Evolutionary conservation across 53 echinoderm and acorn worm species (phyloP).

Genomic region (Echinometra lucunter): DNA sequence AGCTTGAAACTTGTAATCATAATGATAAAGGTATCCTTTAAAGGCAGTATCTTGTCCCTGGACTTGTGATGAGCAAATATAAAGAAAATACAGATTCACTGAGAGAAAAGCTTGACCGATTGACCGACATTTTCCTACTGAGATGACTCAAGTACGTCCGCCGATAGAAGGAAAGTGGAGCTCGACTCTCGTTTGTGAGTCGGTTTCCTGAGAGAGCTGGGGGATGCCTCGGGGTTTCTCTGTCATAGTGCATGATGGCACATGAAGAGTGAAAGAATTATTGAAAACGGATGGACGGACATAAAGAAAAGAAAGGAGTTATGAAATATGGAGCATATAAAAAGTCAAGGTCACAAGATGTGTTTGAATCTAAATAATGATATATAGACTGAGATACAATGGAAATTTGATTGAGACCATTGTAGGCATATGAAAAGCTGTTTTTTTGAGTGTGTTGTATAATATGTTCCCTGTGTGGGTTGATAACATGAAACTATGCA

Average conservation of each 20-base stretch:
- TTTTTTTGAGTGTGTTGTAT: neutral
- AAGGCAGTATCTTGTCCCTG: neutral
- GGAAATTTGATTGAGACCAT: neutral
- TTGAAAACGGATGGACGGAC: slow-evolving; percentile 35
- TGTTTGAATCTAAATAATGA: slow-evolving; percentile 5
- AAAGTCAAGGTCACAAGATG: slow-evolving; percentile 18
- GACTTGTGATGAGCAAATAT: neutral
- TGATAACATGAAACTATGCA: too few species aligned
- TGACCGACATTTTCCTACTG: neutral
- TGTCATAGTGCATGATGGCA: slow-evolving; percentile 43
- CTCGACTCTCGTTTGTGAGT: slow-evolving; percentile 41
- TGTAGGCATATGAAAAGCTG: neutral
- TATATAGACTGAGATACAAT: slow-evolving; percentile 3
- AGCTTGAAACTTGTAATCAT: too few species aligned
- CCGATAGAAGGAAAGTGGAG: neutral
- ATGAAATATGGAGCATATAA: neutral
- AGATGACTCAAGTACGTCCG: slow-evolving; percentile 32
- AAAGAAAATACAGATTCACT: neutral
- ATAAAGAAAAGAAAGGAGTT: neutral
- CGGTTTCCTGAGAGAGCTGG: neutral
- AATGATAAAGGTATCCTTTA: too few species aligned
- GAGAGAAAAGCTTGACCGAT: slow-evolving; percentile 36
- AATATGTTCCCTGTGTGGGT: too few species aligned
- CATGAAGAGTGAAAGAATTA: slow-evolving; percentile 25
- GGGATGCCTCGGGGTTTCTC: slow-evolving; percentile 2